Conservation (phyloP, 2,888 invertebrate species). For the Sarcophaga rosellei region DNA sequence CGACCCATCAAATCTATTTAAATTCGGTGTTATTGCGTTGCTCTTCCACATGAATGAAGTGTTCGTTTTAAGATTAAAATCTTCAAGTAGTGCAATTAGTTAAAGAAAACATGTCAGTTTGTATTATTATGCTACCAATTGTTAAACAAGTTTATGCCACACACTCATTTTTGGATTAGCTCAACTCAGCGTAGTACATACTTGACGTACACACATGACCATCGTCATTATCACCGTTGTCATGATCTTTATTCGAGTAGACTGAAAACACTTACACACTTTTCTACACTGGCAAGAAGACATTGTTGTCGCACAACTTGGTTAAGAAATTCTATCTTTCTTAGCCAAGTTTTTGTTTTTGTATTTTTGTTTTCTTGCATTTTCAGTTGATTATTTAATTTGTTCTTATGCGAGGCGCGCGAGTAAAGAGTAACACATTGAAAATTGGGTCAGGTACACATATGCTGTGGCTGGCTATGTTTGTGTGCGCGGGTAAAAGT, state of each 20-base stretch:
- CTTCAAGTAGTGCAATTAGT: conserved; percentile 47
- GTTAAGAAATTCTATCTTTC: neutral
- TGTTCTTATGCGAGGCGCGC: neutral
- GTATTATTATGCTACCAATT: conserved; percentile 4
- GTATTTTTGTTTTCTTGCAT: neutral
- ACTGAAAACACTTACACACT: conserved; percentile 3
- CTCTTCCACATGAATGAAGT: neutral
- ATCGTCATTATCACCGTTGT: neutral
- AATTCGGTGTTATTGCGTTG: neutral
- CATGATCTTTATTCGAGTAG: neutral
- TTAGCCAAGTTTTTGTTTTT: conserved; percentile 14
- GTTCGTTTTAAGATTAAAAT: conserved; percentile 30
- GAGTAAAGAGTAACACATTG: conserved; percentile 20
- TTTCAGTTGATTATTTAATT: conserved; percentile 7
- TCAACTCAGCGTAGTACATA: neutral
- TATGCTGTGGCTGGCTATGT: neutral
- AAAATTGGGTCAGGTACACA: conserved; percentile 60
- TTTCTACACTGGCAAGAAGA: neutral
- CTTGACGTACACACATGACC: neutral
- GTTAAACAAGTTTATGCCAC: conserved; percentile 46
- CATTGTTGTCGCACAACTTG: neutral
- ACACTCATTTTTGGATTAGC: neutral
- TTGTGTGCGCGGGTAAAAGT: conserved; percentile 35
- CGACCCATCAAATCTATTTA: conserved; percentile 7
- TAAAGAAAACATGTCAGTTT: conserved; percentile 54